A percentile compares a stretch with the other conserved stretches of the same genome.
Conservation (phyloP, 2,888 invertebrate genomes). For the Sinohyriopsis cumingii region DNA sequence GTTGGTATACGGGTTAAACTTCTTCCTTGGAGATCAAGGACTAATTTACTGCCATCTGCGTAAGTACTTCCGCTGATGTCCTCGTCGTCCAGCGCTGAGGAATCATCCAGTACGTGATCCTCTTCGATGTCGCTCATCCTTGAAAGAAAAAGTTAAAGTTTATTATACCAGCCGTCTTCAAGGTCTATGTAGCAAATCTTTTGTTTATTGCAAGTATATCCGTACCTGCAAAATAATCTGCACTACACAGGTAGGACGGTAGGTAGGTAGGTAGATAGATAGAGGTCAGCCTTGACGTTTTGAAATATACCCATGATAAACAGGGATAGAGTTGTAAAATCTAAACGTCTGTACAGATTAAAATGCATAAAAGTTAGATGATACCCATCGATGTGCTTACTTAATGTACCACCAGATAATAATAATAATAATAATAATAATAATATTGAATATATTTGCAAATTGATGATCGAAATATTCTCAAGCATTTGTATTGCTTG, state of each 20-base stretch:
- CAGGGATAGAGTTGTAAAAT: background rate
- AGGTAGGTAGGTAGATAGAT: too few relatives aligned
- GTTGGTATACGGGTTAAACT: conserved; percentile 43
- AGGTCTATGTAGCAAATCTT: background rate
- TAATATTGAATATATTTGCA: too few relatives aligned
- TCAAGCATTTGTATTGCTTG: too few relatives aligned
- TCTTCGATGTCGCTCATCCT: conserved; percentile 4
- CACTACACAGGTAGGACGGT: too few relatives aligned
- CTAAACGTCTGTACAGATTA: too few relatives aligned
- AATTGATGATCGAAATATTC: too few relatives aligned
- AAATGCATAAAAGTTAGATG: too few relatives aligned
- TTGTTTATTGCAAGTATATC: background rate
- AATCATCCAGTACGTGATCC: conserved; percentile 23
- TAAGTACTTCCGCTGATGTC: conserved; percentile 42
- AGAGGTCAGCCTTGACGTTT: background rate
- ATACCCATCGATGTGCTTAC: too few relatives aligned
- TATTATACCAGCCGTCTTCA: background rate
- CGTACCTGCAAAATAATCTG: too few relatives aligned
- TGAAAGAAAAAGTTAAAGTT: background rate
- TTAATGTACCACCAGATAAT: too few relatives aligned
- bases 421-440: too few relatives aligned
- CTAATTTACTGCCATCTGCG: conserved; percentile 43
- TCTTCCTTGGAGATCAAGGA: conserved; percentile 47
- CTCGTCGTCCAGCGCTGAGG: conserved; percentile 27
- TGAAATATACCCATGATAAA: conserved; percentile 3